phyloP scores from a whole-genome alignment of 2,888 invertebrate species.

The Seira musarum region DNA sequence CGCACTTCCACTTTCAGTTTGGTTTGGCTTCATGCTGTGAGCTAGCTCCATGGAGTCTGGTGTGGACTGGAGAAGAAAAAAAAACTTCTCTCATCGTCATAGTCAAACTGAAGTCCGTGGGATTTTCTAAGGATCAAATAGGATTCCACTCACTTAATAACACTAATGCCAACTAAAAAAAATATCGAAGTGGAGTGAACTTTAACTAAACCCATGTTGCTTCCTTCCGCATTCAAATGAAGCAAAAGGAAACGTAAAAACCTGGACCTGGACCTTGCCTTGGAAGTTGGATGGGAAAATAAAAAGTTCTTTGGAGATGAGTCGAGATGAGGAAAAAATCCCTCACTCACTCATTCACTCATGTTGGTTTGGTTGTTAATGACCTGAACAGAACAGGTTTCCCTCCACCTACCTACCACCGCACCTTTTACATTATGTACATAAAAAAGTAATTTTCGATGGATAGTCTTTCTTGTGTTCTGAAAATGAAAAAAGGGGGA shows the following conservation, averaged over 20 bases:
- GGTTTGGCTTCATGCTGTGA: conserved; percentile 14
- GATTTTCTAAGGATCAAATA: conserved; percentile 54
- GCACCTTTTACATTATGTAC: background rate
- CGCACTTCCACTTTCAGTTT: background rate
- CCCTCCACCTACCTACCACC: conserved; percentile 13
- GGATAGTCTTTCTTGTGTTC: background rate
- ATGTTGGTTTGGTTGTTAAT: conserved; percentile 33
- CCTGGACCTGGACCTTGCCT: too few species aligned
- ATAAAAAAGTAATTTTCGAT: conserved; percentile 35
- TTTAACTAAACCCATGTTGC: background rate
- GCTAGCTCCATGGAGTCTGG: too few species aligned
- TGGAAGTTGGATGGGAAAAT: too few species aligned
- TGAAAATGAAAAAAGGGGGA: conserved; percentile 8
- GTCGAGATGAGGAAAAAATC: conserved; percentile 19
- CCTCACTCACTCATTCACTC: background rate
- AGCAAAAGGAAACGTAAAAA: too few species aligned
- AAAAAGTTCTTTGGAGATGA: background rate
- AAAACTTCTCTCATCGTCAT: background rate
- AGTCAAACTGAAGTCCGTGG: conserved; percentile 29
- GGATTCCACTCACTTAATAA: conserved; percentile 54
- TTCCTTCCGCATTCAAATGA: conserved; percentile 25
- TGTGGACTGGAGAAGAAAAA: too few species aligned
- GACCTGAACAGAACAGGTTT: conserved; percentile 48
- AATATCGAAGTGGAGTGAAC: conserved; percentile 18
- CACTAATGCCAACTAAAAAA: conserved; percentile 24